phyloP scores from a whole-genome alignment of 2,113 vertebrate species.

The Collichthys lucidus region DNA sequence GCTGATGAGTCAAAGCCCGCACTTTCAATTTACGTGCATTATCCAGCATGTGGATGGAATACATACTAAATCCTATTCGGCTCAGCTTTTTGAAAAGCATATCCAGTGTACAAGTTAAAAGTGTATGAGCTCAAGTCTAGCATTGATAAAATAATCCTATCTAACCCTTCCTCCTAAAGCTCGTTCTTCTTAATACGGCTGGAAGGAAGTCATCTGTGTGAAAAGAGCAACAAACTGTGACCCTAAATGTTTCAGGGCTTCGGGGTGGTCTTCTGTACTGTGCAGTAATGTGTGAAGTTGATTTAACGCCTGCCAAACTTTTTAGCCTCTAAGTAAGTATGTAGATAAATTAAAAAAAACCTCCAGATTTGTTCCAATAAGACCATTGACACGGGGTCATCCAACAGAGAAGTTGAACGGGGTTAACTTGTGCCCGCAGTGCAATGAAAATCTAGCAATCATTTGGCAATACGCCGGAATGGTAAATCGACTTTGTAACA shows the following conservation, averaged over 20 bases:
- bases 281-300: neutral
- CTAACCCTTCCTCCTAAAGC: slow-evolving; percentile 13
- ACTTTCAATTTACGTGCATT: neutral
- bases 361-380: neutral
- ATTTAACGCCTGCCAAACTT: neutral
- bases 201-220: slow-evolving; percentile 6
- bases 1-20: neutral
- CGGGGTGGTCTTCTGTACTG: neutral
- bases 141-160: slow-evolving; percentile 9
- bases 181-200: neutral
- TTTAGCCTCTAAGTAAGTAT: neutral
- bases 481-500: no score
- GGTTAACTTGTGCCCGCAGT: neutral
- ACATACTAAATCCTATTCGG: neutral
- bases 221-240: neutral
- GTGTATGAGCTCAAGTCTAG: neutral
- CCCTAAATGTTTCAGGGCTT: neutral
- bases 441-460: no score
- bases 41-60: neutral
- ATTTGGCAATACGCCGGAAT: no score
- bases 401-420: neutral
- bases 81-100: neutral
- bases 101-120: neutral
- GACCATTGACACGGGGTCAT: neutral
- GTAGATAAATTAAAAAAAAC: neutral